phyloP scores from a whole-genome alignment of 2,888 invertebrate species.

The Lysandra coridon region DNA sequence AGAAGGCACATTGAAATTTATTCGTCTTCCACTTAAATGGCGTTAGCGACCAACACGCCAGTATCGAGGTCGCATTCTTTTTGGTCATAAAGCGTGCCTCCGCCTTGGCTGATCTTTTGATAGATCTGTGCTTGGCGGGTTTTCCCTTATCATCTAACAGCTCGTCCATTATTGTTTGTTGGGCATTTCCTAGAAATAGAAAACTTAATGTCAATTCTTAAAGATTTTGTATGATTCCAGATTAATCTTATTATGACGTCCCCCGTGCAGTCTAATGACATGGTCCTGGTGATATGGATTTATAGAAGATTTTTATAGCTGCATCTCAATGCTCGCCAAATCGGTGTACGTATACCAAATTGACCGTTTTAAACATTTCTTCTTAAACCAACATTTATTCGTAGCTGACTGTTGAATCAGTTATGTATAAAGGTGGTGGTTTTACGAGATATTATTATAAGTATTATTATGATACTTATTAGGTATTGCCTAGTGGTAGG shows the following conservation, averaged over 20 bases:
- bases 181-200: slow-evolving; percentile 72
- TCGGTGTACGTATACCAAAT: not conserved
- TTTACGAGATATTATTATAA: too few species aligned
- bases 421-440: too few species aligned
- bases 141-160: slow-evolving; percentile 40
- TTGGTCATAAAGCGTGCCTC: slow-evolving; percentile 66
- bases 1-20: slow-evolving; percentile 68
- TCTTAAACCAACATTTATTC: not conserved
- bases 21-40: slow-evolving; percentile 73
- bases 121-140: slow-evolving; percentile 49
- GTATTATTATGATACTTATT: too few species aligned
- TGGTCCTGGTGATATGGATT: not conserved
- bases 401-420: too few species aligned
- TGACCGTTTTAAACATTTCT: not conserved
- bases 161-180: slow-evolving; percentile 52
- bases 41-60: slow-evolving; percentile 65
- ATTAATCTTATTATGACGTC: not conserved
- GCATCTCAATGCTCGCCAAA: not conserved
- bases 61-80: slow-evolving; percentile 62
- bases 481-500: too few species aligned
- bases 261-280: not conserved
- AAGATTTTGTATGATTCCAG: not conserved
- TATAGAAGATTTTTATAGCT: not conserved
- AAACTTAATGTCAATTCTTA: slow-evolving; percentile 52
- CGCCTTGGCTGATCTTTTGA: slow-evolving; percentile 63